Evolutionary conservation across 2,113 vertebrate species (phyloP).

Genomic region (Zosterops lateralis): DNA sequence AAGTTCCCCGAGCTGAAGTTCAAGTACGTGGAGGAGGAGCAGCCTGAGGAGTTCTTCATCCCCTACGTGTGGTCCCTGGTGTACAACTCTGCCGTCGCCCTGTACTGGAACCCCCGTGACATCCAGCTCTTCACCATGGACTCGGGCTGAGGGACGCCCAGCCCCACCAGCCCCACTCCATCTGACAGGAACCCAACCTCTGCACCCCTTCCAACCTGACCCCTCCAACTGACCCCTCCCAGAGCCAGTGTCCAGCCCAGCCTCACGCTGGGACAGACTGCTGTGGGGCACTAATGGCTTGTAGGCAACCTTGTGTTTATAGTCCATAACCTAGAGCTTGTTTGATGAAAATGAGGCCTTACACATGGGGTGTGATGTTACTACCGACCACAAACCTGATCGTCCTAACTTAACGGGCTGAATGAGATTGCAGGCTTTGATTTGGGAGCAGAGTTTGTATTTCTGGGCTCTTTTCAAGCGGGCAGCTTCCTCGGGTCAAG

Average conservation of each 20-base stretch:
- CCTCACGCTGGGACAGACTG: background rate
- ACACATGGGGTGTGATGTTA: constrained; percentile 19
- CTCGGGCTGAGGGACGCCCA: constrained; percentile 76
- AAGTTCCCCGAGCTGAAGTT: constrained; percentile 98
- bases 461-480: background rate
- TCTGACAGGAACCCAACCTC: background rate
- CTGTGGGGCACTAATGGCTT: background rate
- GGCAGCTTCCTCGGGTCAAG: background rate
- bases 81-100: constrained; percentile 88
- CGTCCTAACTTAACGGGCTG: background rate
- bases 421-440: background rate
- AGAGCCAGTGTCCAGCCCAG: background rate
- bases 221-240: background rate
- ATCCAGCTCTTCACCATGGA: constrained; percentile 97
- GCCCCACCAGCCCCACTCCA: background rate
- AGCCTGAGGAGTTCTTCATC: constrained; percentile 97
- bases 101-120: constrained; percentile 91
- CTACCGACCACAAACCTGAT: background rate
- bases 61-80: constrained; percentile 97
- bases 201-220: background rate
- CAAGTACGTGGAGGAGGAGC: constrained; percentile 97
- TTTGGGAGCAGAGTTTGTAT: background rate
- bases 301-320: constrained; percentile 53
- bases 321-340: constrained; percentile 56
- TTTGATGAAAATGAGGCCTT: constrained; percentile 42